These are phyloP conservation scores for Tetranychus truncatus DNA, from an alignment of 2,888 invertebrate genomes.

Conservation along the genomic window DNA sequence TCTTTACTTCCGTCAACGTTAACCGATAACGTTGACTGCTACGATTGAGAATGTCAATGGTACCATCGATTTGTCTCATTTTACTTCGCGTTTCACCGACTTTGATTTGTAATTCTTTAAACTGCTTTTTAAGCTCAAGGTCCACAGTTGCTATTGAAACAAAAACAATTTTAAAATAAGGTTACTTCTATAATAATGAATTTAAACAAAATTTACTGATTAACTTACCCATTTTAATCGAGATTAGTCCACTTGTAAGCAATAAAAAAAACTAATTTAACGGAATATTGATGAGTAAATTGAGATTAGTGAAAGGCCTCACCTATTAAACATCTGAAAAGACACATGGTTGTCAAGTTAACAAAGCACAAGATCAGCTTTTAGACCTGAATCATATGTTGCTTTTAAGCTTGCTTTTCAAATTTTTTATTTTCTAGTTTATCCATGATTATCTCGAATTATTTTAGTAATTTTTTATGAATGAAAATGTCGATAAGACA, in stretches of 20 bases:
- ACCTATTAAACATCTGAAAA: too few relatives aligned
- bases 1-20: slow-evolving; percentile 45
- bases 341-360: too few relatives aligned
- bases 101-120: slow-evolving; percentile 59
- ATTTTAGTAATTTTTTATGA: too few relatives aligned
- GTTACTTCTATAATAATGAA: neutral
- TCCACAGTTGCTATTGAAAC: slow-evolving; percentile 11
- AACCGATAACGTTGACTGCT: slow-evolving; percentile 50
- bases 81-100: slow-evolving; percentile 62
- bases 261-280: neutral
- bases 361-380: too few relatives aligned
- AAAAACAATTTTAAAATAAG: neutral
- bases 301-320: neutral
- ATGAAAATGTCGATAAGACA: too few relatives aligned
- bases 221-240: neutral
- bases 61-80: slow-evolving; percentile 54
- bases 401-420: too few relatives aligned
- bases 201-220: neutral
- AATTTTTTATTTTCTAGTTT: too few relatives aligned
- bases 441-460: too few relatives aligned
- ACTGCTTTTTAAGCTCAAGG: slow-evolving; percentile 31
- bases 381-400: neutral
- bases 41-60: slow-evolving; percentile 50
- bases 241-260: neutral
- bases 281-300: neutral